Evolutionary conservation across 1,140 invertebrate species (phyloP).

Genomic region (Penaeus vannamei): DNA sequence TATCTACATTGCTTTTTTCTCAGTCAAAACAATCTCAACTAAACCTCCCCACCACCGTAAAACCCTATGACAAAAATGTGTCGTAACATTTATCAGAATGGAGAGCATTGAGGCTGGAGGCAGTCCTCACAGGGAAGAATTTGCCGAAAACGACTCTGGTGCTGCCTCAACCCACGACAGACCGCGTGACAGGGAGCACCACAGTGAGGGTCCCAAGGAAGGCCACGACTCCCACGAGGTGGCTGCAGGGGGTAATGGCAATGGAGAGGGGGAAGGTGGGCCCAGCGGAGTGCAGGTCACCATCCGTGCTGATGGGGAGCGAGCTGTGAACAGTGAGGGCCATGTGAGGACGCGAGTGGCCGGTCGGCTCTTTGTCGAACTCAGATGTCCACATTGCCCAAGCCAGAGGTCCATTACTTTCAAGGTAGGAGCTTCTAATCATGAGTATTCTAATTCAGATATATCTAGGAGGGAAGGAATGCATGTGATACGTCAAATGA

Average conservation of each 20-base stretch:
- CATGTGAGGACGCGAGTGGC: constrained; percentile 49
- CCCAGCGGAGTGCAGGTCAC: constrained; percentile 56
- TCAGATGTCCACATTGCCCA: constrained; percentile 53
- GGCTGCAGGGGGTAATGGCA: constrained; percentile 6
- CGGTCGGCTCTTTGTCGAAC: constrained; percentile 53
- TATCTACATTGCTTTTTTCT: no score
- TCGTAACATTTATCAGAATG: constrained; percentile 42
- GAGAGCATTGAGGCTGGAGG: constrained; percentile 39
- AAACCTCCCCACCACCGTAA: no score
- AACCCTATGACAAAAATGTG: no score
- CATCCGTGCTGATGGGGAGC: constrained; percentile 50
- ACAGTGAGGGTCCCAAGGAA: neutral
- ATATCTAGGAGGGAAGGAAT: no score
- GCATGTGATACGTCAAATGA: no score
- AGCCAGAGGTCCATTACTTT: constrained; percentile 59
- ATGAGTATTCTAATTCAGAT: no score
- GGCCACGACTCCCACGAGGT: neutral
- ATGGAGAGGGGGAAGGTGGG: constrained; percentile 21
- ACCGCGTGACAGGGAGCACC: constrained; percentile 39
- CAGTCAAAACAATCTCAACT: no score
- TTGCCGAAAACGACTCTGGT: constrained; percentile 11
- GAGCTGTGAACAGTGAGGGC: constrained; percentile 59
- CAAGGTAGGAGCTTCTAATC: constrained; percentile 32
- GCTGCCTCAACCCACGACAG: constrained; percentile 1
- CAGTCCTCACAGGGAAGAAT: constrained; percentile 45